phyloP scores from a whole-genome alignment of 2,113 vertebrate genomes.

The Indicator maculatus region DNA sequence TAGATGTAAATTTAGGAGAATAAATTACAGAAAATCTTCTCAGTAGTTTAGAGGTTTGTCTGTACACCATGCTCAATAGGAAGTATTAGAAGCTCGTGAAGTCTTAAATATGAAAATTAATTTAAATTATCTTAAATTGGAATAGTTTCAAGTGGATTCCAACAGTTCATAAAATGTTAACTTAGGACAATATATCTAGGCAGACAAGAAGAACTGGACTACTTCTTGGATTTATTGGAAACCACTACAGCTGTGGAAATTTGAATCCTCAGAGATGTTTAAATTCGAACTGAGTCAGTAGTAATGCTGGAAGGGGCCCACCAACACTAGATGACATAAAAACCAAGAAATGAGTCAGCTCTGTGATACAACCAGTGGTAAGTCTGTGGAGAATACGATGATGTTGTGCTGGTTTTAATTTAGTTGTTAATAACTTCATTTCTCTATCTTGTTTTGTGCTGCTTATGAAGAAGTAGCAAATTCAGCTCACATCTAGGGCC shows the following conservation, averaged over 20 bases:
- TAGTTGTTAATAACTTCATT: background rate
- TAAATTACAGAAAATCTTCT: background rate
- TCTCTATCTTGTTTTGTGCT: background rate
- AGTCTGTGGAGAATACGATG: background rate
- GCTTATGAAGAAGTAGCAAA: background rate
- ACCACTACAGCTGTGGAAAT: background rate
- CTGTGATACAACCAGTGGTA: background rate
- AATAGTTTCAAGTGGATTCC: background rate
- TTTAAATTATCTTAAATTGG: background rate
- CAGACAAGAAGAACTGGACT: background rate
- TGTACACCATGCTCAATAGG: background rate
- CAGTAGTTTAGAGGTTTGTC: background rate
- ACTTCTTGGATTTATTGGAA: background rate
- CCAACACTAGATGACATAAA: background rate
- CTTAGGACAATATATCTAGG: background rate
- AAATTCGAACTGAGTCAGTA: background rate
- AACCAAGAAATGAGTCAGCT: background rate
- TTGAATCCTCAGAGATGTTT: background rate
- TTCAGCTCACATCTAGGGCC: background rate
- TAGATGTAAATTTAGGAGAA: background rate
- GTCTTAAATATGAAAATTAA: background rate
- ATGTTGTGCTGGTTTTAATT: background rate
- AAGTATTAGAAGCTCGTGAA: background rate
- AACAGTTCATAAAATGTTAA: background rate
- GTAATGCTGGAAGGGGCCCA: background rate